A percentile compares a stretch with the other conserved stretches of the same genome.
Conservation (phyloP, 1,140 invertebrate species). For the Galleria mellonella region DNA sequence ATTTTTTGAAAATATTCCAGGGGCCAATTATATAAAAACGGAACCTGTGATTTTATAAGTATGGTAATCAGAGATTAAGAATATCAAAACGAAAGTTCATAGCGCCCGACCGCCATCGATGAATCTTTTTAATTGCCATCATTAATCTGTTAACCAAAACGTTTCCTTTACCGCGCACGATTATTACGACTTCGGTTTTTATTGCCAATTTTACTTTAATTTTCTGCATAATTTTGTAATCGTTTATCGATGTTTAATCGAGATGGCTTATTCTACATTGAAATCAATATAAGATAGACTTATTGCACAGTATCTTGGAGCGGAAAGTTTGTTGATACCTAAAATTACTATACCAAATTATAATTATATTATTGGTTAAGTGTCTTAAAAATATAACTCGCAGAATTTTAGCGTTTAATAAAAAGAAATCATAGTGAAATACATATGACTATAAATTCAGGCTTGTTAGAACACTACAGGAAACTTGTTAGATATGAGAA, state of each 20-base stretch:
- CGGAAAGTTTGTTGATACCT: too few relatives aligned
- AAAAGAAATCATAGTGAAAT: too few relatives aligned
- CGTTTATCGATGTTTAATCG: constrained; percentile 2
- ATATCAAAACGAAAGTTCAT: constrained; percentile 30
- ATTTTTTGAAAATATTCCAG: not conserved
- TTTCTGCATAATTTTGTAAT: constrained; percentile 15
- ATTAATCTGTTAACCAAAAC: constrained; percentile 40
- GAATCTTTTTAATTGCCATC: constrained; percentile 48
- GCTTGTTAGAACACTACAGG: too few relatives aligned
- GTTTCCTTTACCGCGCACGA: constrained; percentile 20
- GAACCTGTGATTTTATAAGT: constrained; percentile 34
- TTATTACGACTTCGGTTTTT: constrained; percentile 24
- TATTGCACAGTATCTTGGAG: too few relatives aligned
- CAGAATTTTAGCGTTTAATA: too few relatives aligned
- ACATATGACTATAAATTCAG: too few relatives aligned
- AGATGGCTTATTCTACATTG: not conserved
- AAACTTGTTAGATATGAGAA: too few relatives aligned
- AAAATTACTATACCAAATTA: too few relatives aligned
- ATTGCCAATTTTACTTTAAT: constrained; percentile 29
- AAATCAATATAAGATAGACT: too few relatives aligned
- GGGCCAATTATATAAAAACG: not conserved
- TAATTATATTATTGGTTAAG: too few relatives aligned
- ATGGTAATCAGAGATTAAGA: constrained; percentile 23
- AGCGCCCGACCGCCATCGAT: constrained; percentile 28
- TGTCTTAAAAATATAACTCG: too few relatives aligned